These are phyloP conservation scores for Eupithecia subfuscata DNA, from an alignment of 2,888 invertebrate species.

Conservation along the genomic window DNA sequence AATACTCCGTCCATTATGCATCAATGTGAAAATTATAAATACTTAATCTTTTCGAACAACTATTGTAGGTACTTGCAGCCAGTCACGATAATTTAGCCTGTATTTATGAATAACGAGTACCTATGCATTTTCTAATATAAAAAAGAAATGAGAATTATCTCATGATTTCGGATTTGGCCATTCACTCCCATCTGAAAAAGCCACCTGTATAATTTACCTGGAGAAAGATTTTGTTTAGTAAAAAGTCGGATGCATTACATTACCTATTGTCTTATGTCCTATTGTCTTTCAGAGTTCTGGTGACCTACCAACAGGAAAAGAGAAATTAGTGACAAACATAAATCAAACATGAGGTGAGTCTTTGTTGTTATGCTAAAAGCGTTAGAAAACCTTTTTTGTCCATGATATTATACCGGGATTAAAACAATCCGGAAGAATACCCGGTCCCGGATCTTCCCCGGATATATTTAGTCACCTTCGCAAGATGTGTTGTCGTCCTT, in stretches of 20 bases:
- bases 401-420: conserved; percentile 4
- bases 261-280: neutral
- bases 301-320: neutral
- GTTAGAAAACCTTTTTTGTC: neutral
- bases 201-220: neutral
- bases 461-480: conserved; percentile 12
- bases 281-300: conserved; percentile 3
- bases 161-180: too few species aligned
- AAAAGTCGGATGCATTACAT: neutral
- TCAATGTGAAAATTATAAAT: too few species aligned
- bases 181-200: too few species aligned
- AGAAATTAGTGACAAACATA: conserved; percentile 3
- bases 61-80: too few species aligned
- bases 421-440: conserved; percentile 14
- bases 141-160: too few species aligned
- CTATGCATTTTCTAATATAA: too few species aligned
- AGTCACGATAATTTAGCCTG: too few species aligned
- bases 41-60: too few species aligned
- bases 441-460: conserved; percentile 4
- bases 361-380: neutral
- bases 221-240: neutral
- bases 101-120: too few species aligned
- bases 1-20: too few species aligned
- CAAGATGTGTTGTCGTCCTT: conserved; percentile 29
- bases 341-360: conserved; percentile 9